phyloP scores from a whole-genome alignment of 1,140 invertebrate species.

The Oedothorax gibbosus region DNA sequence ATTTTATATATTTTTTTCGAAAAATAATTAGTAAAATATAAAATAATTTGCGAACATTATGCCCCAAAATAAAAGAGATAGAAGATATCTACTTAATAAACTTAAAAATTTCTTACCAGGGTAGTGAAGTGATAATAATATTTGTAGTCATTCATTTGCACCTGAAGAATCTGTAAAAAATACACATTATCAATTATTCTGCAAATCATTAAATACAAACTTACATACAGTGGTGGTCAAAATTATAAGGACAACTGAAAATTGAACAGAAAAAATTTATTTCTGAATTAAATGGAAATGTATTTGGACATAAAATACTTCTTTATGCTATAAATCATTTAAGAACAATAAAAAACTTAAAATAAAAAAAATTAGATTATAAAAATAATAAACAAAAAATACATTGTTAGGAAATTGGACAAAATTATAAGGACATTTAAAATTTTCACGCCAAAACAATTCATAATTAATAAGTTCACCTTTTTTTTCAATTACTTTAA shows the following conservation, averaged over 20 bases:
- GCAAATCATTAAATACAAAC: background rate
- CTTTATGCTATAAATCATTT: background rate
- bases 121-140: slow-evolving; percentile 94
- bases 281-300: too few relatives aligned
- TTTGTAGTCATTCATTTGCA: slow-evolving; percentile 93
- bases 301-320: background rate
- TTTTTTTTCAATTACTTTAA: too few relatives aligned
- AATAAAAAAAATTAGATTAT: too few relatives aligned
- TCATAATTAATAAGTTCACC: too few relatives aligned
- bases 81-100: background rate
- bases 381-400: background rate
- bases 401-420: too few relatives aligned
- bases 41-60: too few relatives aligned
- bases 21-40: too few relatives aligned
- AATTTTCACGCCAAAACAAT: too few relatives aligned
- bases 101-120: slow-evolving; percentile 80
- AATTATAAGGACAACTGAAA: too few relatives aligned
- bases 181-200: background rate
- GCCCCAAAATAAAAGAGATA: background rate
- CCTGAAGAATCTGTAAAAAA: slow-evolving; percentile 80
- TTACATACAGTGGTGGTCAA: background rate
- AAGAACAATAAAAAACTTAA: background rate
- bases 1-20: too few relatives aligned
- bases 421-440: too few relatives aligned
- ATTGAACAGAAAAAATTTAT: too few relatives aligned